Evolutionary conservation across 2,797 vertebrate species (phyloP).

Genomic region (Natrix natrix): DNA sequence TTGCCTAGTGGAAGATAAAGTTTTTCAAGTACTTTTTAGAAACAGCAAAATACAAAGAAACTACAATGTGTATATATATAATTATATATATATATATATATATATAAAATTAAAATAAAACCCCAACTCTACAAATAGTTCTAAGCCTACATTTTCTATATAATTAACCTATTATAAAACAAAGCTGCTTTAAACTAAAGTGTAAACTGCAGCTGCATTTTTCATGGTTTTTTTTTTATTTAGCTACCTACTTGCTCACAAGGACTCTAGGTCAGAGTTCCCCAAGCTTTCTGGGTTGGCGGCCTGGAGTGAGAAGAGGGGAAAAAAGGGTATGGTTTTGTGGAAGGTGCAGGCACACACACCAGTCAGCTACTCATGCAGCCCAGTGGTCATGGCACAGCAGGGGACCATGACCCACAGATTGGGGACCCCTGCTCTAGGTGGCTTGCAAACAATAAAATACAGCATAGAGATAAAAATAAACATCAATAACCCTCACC

Average conservation of each 20-base stretch:
- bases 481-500: neutral
- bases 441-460: neutral
- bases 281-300: neutral
- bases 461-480: neutral
- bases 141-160: neutral
- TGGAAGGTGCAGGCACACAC: too few species aligned
- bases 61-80: neutral
- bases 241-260: neutral
- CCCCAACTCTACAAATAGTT: neutral
- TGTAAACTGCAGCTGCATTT: neutral
- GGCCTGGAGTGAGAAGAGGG: neutral
- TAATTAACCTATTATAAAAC: neutral
- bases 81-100: neutral
- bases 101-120: neutral
- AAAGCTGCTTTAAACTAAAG: neutral
- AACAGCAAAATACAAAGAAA: neutral
- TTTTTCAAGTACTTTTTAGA: neutral
- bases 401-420: neutral
- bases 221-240: neutral
- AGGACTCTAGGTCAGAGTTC: neutral
- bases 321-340: neutral
- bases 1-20: slow-evolving; percentile 76
- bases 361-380: neutral
- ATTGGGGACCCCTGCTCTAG: neutral
- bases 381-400: too few species aligned